phyloP scores from a whole-genome alignment of 1,140 invertebrate genomes.

The Brachionus plicatilis region DNA sequence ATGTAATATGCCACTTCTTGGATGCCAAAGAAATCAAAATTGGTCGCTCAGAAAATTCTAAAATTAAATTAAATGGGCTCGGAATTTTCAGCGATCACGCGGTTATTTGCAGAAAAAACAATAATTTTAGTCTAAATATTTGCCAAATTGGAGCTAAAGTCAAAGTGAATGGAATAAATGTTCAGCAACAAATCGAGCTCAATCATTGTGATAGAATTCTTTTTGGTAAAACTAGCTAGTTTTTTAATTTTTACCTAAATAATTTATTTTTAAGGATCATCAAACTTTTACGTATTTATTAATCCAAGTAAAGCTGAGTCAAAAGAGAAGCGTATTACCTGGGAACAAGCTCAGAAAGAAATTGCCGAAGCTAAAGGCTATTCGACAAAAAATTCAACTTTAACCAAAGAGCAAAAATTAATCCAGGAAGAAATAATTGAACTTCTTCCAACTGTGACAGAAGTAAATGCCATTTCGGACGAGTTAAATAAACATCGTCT shows the following conservation, averaged over 20 bases:
- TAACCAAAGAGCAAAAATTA: conserved; percentile 55
- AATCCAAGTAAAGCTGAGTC: conserved; percentile 47
- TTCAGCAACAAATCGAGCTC: conserved; percentile 47
- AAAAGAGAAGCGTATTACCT: conserved; percentile 47
- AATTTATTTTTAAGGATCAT: conserved; percentile 44
- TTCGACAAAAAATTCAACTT: conserved; percentile 44
- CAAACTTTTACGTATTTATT: conserved; percentile 55
- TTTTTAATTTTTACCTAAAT: not conserved
- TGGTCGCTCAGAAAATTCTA: conserved; percentile 52
- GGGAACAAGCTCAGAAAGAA: conserved; percentile 57
- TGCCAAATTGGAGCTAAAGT: conserved; percentile 48
- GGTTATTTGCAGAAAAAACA: not conserved
- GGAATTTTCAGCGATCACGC: conserved; percentile 42
- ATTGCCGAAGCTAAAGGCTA: conserved; percentile 56
- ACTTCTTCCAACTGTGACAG: conserved; percentile 55
- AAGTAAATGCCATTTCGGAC: conserved; percentile 56
- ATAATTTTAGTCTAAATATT: not conserved
- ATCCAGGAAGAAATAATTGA: conserved; percentile 56
- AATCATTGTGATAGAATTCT: conserved; percentile 54
- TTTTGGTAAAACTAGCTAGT: conserved; percentile 46
- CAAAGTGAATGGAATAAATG: conserved; percentile 53
- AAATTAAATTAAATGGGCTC: conserved; percentile 53
- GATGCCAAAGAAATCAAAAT: conserved; percentile 47
- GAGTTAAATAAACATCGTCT: conserved; percentile 55
- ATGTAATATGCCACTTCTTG: conserved; percentile 53